A percentile compares a stretch with the other conserved stretches of the same genome.
These are phyloP conservation scores for Ecliptopera silaceata DNA, from an alignment of 2,888 invertebrate species.

Conservation along the genomic window DNA sequence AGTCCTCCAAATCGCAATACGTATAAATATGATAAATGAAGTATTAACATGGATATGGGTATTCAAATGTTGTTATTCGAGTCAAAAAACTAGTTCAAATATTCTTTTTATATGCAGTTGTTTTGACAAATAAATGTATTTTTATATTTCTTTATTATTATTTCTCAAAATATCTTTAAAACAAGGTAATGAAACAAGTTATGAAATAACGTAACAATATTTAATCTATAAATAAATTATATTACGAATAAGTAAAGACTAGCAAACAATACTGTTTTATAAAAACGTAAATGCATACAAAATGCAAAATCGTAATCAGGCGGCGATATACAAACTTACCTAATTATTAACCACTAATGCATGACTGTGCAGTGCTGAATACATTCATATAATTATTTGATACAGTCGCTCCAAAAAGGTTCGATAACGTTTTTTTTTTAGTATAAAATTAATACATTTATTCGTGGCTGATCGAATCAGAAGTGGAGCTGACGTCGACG, in stretches of 20 bases:
- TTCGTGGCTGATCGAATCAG: too few relatives aligned
- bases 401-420: not conserved
- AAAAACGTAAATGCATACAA: constrained; percentile 41
- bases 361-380: too few relatives aligned
- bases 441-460: too few relatives aligned
- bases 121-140: constrained; percentile 21
- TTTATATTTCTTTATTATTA: constrained; percentile 21
- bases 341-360: too few relatives aligned
- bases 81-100: constrained; percentile 12
- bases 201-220: constrained; percentile 25
- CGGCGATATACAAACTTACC: too few relatives aligned
- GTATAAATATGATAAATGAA: not conserved
- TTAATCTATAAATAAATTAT: constrained; percentile 47
- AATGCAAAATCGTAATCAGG: constrained; percentile 11
- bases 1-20: not conserved
- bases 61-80: constrained; percentile 9
- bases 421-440: not conserved
- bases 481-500: too few relatives aligned
- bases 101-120: constrained; percentile 24
- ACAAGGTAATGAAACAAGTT: not conserved
- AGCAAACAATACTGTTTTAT: constrained; percentile 53
- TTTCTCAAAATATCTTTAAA: not conserved
- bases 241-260: constrained; percentile 50
- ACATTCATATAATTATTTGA: too few relatives aligned
- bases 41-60: constrained; percentile 13